A percentile compares a stretch with the other conserved stretches of the same genome.
Conservation (phyloP, 2,113 vertebrate species). For the Mormyrus lacerda region DNA sequence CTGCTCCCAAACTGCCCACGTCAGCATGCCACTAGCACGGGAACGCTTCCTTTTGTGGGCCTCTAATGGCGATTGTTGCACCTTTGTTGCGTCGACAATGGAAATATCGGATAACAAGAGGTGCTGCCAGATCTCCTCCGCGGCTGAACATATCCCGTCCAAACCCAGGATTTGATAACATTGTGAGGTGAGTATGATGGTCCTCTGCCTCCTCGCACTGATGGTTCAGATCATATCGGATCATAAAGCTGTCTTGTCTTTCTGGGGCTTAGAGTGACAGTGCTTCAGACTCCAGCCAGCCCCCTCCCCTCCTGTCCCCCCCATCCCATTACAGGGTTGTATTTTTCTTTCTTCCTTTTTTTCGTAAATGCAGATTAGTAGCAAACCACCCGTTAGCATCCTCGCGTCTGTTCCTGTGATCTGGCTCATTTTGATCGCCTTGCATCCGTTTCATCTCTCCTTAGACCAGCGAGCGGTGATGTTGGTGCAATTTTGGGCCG, state of each 20-base stretch:
- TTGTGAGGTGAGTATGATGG: slow-evolving; percentile 24
- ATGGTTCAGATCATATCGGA: slow-evolving; percentile 43
- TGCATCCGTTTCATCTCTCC: not conserved
- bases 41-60: slow-evolving; percentile 84
- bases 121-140: slow-evolving; percentile 46
- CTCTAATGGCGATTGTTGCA: slow-evolving; percentile 74
- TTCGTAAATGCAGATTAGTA: slow-evolving; percentile 55
- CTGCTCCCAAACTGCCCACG: slow-evolving; percentile 75
- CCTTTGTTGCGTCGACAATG: slow-evolving; percentile 55
- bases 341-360: slow-evolving; percentile 24
- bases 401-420: not conserved
- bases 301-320: not conserved
- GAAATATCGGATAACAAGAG: slow-evolving; percentile 60
- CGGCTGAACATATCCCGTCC: slow-evolving; percentile 34
- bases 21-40: slow-evolving; percentile 80
- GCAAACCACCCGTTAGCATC: slow-evolving; percentile 10
- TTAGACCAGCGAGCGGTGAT: not conserved
- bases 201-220: slow-evolving; percentile 30
- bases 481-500: not conserved
- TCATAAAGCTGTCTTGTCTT: slow-evolving; percentile 32
- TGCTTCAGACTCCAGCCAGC: slow-evolving; percentile 3
- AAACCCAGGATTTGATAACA: slow-evolving; percentile 40
- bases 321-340: not conserved
- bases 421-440: not conserved
- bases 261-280: slow-evolving; percentile 14